These are phyloP conservation scores for Lytechinus variegatus DNA, from an alignment of 35 echinoderm and acorn worm genomes.

Conservation along the genomic window DNA sequence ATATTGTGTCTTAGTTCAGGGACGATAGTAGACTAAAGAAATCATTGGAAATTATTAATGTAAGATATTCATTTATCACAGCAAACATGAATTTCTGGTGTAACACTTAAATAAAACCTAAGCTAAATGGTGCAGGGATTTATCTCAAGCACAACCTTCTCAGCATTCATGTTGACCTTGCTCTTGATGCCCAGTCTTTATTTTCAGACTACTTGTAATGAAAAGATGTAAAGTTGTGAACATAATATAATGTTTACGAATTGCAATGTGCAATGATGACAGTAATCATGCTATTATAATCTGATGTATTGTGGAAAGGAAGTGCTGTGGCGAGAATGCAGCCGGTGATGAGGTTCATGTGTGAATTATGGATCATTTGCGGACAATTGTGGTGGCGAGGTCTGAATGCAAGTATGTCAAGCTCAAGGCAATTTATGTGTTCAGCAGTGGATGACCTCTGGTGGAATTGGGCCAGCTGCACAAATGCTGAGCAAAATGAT, in stretches of 20 bases:
- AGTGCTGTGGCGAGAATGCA: background rate
- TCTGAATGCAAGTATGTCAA: background rate
- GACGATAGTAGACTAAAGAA: too few species aligned
- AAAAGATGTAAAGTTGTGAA: background rate
- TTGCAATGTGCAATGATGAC: background rate
- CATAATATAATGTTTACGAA: background rate
- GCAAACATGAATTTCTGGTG: too few species aligned
- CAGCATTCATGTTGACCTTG: background rate
- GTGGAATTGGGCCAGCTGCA: constrained; percentile 8
- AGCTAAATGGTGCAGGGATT: background rate
- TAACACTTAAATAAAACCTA: too few species aligned
- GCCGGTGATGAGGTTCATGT: background rate
- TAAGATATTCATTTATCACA: too few species aligned
- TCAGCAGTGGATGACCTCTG: background rate
- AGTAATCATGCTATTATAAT: too few species aligned
- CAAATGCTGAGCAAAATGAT: constrained; percentile 12
- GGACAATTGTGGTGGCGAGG: background rate
- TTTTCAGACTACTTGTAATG: background rate
- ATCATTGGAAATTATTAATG: too few species aligned
- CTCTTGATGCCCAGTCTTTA: background rate
- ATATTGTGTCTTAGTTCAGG: too few species aligned
- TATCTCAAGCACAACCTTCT: background rate
- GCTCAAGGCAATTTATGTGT: background rate
- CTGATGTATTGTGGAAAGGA: background rate
- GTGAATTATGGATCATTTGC: background rate